phyloP scores from a whole-genome alignment of 2,113 vertebrate genomes.

The Thamnophis sirtalis region DNA sequence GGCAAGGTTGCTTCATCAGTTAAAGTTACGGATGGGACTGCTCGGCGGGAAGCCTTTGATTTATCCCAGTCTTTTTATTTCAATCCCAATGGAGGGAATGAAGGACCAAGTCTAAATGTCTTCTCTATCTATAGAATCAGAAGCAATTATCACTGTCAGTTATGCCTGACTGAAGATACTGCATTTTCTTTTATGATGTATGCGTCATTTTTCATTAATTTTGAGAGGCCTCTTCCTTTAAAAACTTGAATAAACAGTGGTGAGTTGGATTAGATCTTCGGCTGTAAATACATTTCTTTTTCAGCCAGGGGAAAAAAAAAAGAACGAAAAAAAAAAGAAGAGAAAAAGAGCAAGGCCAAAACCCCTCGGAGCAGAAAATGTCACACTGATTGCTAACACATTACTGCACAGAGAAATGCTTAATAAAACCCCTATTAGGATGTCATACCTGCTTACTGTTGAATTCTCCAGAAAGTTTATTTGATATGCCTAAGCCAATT shows the following conservation, averaged over 20 bases:
- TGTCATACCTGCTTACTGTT: slow-evolving; percentile 87
- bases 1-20: neutral
- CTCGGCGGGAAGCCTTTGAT: neutral
- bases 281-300: slow-evolving; percentile 76
- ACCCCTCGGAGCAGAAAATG: slow-evolving; percentile 82
- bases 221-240: slow-evolving; percentile 66
- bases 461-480: slow-evolving; percentile 86
- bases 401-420: slow-evolving; percentile 73
- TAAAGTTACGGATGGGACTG: neutral
- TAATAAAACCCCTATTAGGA: slow-evolving; percentile 87
- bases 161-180: slow-evolving; percentile 64
- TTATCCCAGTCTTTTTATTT: neutral
- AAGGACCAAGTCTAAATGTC: slow-evolving; percentile 20
- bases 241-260: slow-evolving; percentile 70
- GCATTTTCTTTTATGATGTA: slow-evolving; percentile 67
- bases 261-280: slow-evolving; percentile 75
- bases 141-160: slow-evolving; percentile 47
- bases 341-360: slow-evolving; percentile 68
- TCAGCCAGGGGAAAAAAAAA: slow-evolving; percentile 60
- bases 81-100: neutral
- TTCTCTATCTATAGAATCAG: slow-evolving; percentile 31
- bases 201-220: slow-evolving; percentile 75
- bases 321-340: neutral
- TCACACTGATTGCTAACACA: slow-evolving; percentile 83
- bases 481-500: slow-evolving; percentile 86